Evolutionary conservation across 2,888 invertebrate genomes (phyloP).

Genomic region (Limenitis camilla): DNA sequence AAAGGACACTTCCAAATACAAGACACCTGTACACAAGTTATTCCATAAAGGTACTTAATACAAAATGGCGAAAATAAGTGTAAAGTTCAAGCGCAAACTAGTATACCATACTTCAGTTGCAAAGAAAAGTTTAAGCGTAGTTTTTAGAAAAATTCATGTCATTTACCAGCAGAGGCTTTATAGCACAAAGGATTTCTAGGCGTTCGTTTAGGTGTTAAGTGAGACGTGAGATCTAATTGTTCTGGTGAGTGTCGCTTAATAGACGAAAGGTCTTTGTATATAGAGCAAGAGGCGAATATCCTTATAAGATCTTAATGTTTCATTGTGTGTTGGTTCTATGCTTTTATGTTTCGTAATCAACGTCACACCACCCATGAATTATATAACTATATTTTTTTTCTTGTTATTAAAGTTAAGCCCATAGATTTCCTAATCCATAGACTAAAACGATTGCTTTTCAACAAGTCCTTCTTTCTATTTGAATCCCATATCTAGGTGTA

Average conservation of each 20-base stretch:
- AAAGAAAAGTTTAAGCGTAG: background rate
- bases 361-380: background rate
- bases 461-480: too few species aligned
- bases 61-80: too few species aligned
- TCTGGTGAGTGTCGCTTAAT: slow-evolving; percentile 17
- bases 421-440: too few species aligned
- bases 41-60: too few species aligned
- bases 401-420: too few species aligned
- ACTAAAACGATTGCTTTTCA: too few species aligned
- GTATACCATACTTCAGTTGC: background rate
- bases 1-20: too few species aligned
- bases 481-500: too few species aligned
- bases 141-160: background rate
- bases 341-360: background rate
- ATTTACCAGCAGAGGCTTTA: slow-evolving; percentile 2
- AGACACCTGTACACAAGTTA: too few species aligned
- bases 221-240: slow-evolving; percentile 19
- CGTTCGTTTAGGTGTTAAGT: slow-evolving; percentile 16
- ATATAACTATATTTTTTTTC: too few species aligned
- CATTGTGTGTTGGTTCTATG: background rate
- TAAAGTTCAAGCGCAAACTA: background rate
- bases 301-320: background rate
- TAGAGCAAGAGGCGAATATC: slow-evolving; percentile 15
- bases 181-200: slow-evolving; percentile 19
- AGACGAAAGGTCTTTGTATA: slow-evolving; percentile 6